Percentiles rank a stretch among this genome's conserved stretches.
phyloP scores from a whole-genome alignment of 2,113 vertebrate species.

The Lynx canadensis region DNA sequence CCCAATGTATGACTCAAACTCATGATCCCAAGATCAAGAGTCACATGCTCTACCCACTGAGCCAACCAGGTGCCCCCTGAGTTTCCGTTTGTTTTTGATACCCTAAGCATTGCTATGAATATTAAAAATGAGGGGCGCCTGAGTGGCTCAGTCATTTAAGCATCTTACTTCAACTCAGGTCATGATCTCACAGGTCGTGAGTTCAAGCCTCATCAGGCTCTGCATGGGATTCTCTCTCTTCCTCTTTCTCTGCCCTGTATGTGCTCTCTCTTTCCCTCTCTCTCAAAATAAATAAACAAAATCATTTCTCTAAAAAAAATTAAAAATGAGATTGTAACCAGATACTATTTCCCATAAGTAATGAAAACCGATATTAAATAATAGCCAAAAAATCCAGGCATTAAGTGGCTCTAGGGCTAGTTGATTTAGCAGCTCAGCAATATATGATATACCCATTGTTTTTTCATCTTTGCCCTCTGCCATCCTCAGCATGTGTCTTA shows the following conservation, averaged over 20 bases:
- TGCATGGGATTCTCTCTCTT: too few species aligned
- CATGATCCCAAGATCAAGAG: background rate
- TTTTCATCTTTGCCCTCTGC: background rate
- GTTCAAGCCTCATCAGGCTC: too few species aligned
- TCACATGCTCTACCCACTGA: background rate
- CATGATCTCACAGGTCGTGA: too few species aligned
- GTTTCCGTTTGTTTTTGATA: background rate
- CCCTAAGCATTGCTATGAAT: background rate
- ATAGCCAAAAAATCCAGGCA: background rate
- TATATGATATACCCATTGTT: background rate
- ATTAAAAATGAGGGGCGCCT: conserved; percentile 3
- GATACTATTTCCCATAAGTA: background rate
- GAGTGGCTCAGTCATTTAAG: too few species aligned
- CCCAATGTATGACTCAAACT: background rate
- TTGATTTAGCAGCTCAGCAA: background rate
- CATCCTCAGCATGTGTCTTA: background rate
- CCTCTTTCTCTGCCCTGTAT: too few species aligned
- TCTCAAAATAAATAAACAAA: too few species aligned
- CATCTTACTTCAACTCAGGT: too few species aligned
- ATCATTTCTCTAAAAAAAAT: background rate
- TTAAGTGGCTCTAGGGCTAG: background rate
- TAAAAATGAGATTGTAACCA: background rate
- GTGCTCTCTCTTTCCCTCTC: too few species aligned
- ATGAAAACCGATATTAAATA: conserved; percentile 6
- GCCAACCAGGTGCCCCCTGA: background rate